Evolutionary conservation across 2,888 invertebrate species (phyloP).

Genomic region (Strigamia maritima): DNA sequence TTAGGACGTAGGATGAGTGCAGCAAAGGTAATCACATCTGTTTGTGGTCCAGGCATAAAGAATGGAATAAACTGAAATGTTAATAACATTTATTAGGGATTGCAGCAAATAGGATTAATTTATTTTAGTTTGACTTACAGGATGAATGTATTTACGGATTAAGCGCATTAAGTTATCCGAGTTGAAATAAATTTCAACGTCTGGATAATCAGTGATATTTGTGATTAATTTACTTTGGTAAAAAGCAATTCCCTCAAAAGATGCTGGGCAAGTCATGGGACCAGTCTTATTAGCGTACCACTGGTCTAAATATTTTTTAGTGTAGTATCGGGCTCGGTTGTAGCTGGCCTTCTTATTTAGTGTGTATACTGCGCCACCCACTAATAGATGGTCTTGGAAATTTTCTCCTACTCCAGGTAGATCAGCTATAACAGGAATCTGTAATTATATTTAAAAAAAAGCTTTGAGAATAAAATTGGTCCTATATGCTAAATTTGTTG

Average conservation of each 20-base stretch:
- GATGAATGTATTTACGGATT: background rate
- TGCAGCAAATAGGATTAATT: too few species aligned
- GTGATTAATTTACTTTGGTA: background rate
- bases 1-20: background rate
- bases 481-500: too few species aligned
- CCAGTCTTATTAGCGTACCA: background rate
- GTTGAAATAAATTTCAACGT: background rate
- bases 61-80: background rate
- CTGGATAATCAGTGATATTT: background rate
- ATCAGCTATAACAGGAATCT: background rate
- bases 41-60: background rate
- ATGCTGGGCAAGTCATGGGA: background rate
- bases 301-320: background rate
- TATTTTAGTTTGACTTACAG: background rate
- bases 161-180: background rate
- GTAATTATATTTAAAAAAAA: too few species aligned
- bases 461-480: too few species aligned
- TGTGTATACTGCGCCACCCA: background rate
- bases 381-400: background rate
- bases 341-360: background rate
- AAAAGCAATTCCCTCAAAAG: background rate
- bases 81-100: background rate
- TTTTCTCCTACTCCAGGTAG: constrained; percentile 12
- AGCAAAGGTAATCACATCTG: background rate
- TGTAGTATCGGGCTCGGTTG: background rate